Percentiles rank a stretch among this genome's conserved stretches.
Conservation (phyloP, 2,797 vertebrate genomes). For the Gambelia wislizenii region DNA sequence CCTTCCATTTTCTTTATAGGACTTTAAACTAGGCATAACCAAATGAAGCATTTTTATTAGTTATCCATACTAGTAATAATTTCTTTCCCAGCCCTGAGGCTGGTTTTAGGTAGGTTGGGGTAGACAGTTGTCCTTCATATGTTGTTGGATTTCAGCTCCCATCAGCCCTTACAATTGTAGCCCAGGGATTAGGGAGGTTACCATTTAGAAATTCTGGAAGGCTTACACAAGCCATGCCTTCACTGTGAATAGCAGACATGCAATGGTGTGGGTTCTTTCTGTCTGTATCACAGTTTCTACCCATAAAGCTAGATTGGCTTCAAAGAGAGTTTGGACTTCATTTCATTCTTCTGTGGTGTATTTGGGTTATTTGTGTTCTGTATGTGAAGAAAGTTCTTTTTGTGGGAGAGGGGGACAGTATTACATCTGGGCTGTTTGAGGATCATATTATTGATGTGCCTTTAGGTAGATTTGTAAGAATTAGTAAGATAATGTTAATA, state of each 20-base stretch:
- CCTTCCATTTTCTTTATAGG: neutral
- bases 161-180: neutral
- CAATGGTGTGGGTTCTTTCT: neutral
- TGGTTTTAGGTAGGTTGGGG: neutral
- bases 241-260: neutral
- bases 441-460: neutral
- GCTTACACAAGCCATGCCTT: neutral
- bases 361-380: too few relatives aligned
- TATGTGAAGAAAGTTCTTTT: too few relatives aligned
- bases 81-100: neutral
- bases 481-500: neutral
- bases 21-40: neutral
- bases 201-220: neutral
- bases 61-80: neutral
- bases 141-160: neutral
- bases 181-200: neutral
- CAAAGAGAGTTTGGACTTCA: too few relatives aligned
- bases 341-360: too few relatives aligned
- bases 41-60: neutral
- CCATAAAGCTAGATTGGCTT: neutral
- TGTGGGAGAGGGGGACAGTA: too few relatives aligned
- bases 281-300: neutral
- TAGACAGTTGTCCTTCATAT: neutral
- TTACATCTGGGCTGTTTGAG: neutral
- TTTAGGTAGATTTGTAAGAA: neutral